Evolutionary conservation across 2,888 invertebrate genomes (phyloP).

Genomic region (Liposcelis brunnea): DNA sequence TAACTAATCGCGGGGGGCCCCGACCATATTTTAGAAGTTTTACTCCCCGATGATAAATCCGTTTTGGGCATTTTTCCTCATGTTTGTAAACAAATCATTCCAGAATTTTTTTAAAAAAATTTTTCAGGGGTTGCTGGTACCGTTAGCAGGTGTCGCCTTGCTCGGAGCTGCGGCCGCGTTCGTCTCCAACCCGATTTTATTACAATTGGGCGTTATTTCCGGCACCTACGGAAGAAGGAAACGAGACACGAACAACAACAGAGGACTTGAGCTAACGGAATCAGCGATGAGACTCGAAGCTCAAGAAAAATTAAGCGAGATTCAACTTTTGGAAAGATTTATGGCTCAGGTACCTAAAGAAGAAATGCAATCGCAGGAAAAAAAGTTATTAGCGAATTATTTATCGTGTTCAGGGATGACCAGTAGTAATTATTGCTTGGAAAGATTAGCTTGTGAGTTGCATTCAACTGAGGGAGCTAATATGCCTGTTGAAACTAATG

Average conservation of each 20-base stretch:
- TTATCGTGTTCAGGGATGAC: conserved; percentile 16
- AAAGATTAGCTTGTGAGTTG: conserved; percentile 18
- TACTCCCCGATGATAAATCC: no score
- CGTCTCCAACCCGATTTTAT: conserved; percentile 55
- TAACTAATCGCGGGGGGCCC: no score
- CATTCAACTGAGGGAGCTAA: conserved; percentile 15
- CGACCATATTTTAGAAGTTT: no score
- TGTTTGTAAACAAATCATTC: no score
- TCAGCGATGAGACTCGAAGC: background rate
- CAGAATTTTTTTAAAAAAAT: no score
- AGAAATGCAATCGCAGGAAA: conserved; percentile 17
- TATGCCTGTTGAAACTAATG: conserved; percentile 16
- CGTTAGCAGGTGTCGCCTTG: conserved; percentile 63
- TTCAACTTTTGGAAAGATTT: conserved; percentile 18
- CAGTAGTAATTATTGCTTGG: conserved; percentile 16
- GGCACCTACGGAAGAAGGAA: conserved; percentile 24
- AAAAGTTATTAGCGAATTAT: conserved; percentile 18
- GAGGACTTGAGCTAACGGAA: background rate
- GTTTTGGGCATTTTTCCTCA: no score
- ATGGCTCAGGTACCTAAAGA: conserved; percentile 18
- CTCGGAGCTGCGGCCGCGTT: conserved; percentile 64
- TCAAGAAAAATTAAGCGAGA: conserved; percentile 14
- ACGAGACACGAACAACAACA: conserved; percentile 9
- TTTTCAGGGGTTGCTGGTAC: conserved; percentile 41
- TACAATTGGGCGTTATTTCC: conserved; percentile 58